Conservation (phyloP, 2,797 vertebrate species). For the Leptodactylus fallax region DNA sequence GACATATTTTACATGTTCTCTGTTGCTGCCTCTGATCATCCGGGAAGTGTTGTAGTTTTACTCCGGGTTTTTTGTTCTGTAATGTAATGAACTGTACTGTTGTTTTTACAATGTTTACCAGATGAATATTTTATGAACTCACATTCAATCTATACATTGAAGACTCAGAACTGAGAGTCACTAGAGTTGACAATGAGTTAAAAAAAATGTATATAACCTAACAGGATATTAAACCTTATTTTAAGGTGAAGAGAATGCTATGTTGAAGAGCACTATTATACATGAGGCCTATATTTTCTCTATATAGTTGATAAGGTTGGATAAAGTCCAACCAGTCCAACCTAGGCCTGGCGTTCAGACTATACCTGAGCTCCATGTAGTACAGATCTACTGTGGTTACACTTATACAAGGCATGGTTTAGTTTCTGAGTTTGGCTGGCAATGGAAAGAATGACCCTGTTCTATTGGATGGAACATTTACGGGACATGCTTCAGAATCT, state of each 20-base stretch:
- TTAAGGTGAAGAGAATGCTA: background rate
- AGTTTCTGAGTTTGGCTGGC: background rate
- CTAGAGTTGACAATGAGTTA: slow-evolving; percentile 4
- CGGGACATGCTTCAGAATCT: too few relatives aligned
- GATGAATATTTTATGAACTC: slow-evolving; percentile 64
- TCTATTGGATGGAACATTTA: too few relatives aligned
- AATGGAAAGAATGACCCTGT: background rate
- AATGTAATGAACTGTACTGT: slow-evolving; percentile 59
- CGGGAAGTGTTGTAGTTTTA: slow-evolving; percentile 29
- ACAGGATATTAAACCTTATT: background rate
- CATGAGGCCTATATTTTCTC: background rate
- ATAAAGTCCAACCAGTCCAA: too few relatives aligned
- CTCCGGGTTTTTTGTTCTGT: slow-evolving; percentile 7
- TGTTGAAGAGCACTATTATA: background rate
- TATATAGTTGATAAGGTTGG: background rate
- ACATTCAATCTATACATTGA: slow-evolving; percentile 47
- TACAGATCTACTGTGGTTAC: background rate
- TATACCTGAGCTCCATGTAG: background rate
- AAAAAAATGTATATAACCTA: slow-evolving; percentile 5
- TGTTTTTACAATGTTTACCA: slow-evolving; percentile 65
- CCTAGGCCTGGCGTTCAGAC: too few relatives aligned
- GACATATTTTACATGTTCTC: slow-evolving; percentile 58
- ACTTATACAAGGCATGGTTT: background rate
- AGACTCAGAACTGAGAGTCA: background rate
- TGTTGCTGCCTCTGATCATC: slow-evolving; percentile 51